phyloP scores from a whole-genome alignment of 1,140 invertebrate species.

The Sminthurinus signatus region DNA sequence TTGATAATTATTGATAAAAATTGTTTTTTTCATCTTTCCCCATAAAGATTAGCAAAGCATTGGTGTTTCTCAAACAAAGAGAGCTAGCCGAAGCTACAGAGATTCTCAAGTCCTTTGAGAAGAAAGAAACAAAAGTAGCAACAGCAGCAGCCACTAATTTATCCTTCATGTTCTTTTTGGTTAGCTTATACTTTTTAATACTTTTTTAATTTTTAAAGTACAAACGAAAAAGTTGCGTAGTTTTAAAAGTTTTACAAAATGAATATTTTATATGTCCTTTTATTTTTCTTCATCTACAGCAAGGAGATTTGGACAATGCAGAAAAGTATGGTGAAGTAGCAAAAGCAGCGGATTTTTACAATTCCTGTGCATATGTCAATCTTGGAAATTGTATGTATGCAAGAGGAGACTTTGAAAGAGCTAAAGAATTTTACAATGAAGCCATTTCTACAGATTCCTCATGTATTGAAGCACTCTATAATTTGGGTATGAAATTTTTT shows the following conservation, averaged over 20 bases:
- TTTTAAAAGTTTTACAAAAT: neutral
- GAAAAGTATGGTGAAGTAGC: slow-evolving; percentile 72
- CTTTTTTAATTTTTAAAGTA: neutral
- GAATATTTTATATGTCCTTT: too few relatives aligned
- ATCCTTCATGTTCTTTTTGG: slow-evolving; percentile 80
- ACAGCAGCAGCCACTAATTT: slow-evolving; percentile 83
- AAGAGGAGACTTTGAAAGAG: slow-evolving; percentile 65
- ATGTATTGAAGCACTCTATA: slow-evolving; percentile 86
- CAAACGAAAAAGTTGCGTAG: neutral
- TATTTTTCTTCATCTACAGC: slow-evolving; percentile 54
- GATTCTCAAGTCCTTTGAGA: slow-evolving; percentile 82
- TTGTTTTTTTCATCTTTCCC: neutral
- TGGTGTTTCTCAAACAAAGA: slow-evolving; percentile 78
- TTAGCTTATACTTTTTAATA: too few relatives aligned
- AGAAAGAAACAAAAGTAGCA: slow-evolving; percentile 74
- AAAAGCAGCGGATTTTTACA: slow-evolving; percentile 68
- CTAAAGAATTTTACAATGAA: slow-evolving; percentile 65
- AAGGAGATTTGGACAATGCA: slow-evolving; percentile 76
- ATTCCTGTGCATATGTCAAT: slow-evolving; percentile 79
- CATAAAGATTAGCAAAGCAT: slow-evolving; percentile 87
- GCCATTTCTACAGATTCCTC: slow-evolving; percentile 75
- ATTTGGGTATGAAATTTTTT: too few relatives aligned
- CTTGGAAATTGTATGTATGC: slow-evolving; percentile 74
- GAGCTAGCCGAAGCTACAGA: slow-evolving; percentile 76
- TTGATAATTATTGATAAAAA: slow-evolving; percentile 1